These are phyloP conservation scores for Pseudomyrmex dendroicus DNA, from an alignment of 1,140 invertebrate species.

Conservation along the genomic window DNA sequence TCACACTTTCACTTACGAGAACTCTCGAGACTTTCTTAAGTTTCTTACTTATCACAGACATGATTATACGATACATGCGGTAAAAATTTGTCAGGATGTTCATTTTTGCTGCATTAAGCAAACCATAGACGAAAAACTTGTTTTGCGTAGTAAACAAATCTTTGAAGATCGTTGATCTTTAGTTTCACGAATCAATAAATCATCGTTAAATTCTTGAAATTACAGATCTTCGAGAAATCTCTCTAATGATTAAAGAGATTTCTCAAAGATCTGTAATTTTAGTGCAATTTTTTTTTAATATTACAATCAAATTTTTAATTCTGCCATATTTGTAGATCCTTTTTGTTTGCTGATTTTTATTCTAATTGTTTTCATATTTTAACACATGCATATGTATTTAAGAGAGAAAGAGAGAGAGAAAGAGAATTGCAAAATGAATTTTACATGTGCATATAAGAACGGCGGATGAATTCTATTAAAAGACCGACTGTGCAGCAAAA, in stretches of 20 bases:
- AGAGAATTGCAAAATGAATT: background rate
- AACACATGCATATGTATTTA: no score
- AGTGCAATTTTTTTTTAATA: no score
- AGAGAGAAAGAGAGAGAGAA: background rate
- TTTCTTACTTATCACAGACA: conserved; percentile 18
- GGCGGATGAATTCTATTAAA: conserved; percentile 38
- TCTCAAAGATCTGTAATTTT: no score
- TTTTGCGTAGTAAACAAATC: no score
- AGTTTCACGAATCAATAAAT: background rate
- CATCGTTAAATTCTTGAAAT: background rate
- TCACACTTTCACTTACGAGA: conserved; percentile 47
- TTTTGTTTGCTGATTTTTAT: no score
- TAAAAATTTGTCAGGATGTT: background rate
- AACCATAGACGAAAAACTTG: no score
- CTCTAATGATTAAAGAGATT: no score
- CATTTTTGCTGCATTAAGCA: no score
- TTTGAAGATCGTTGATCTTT: no score
- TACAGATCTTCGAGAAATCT: background rate
- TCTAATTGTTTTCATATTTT: no score
- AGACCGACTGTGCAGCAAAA: conserved; percentile 28
- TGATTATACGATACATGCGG: conserved; percentile 21
- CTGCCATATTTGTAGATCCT: no score
- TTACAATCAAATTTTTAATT: no score
- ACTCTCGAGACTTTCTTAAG: conserved; percentile 45
- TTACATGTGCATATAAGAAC: background rate